These are phyloP conservation scores for Neoniphon sammara DNA, from an alignment of 2,797 vertebrate genomes.

Conservation along the genomic window DNA sequence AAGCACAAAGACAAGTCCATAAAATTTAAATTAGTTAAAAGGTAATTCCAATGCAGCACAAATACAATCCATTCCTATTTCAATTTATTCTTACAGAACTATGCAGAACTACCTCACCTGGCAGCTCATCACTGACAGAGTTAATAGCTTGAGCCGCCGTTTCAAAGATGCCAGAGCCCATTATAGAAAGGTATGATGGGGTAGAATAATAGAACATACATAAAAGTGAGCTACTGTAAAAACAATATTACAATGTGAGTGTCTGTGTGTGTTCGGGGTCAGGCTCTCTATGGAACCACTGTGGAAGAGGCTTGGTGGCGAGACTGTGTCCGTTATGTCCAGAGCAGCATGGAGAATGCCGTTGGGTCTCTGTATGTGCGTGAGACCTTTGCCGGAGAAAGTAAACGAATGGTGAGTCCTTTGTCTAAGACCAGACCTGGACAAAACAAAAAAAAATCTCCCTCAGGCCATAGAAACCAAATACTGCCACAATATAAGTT, in stretches of 20 bases:
- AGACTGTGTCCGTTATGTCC: conserved; percentile 94
- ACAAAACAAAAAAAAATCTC: conserved; percentile 3
- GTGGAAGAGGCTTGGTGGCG: conserved; percentile 94
- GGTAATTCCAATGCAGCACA: background rate
- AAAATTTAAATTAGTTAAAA: background rate
- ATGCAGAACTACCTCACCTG: conserved; percentile 97
- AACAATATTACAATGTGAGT: conserved; percentile 15
- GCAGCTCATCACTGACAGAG: conserved; percentile 90
- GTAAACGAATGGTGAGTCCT: conserved; percentile 91
- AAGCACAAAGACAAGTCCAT: background rate
- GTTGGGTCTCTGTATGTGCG: conserved; percentile 93
- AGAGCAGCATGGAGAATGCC: conserved; percentile 96
- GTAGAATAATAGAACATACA: background rate
- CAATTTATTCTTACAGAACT: conserved; percentile 81
- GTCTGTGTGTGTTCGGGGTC: conserved; percentile 27
- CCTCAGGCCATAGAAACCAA: background rate
- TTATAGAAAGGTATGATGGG: conserved; percentile 89
- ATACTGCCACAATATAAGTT: background rate
- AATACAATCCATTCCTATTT: background rate
- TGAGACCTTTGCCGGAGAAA: conserved; percentile 92
- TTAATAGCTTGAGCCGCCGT: conserved; percentile 90
- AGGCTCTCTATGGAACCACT: conserved; percentile 93
- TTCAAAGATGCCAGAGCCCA: conserved; percentile 91
- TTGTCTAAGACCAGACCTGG: background rate
- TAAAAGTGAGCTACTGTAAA: background rate